Evolutionary conservation across 2,888 invertebrate species (phyloP).

Genomic region (Luperina testacea): DNA sequence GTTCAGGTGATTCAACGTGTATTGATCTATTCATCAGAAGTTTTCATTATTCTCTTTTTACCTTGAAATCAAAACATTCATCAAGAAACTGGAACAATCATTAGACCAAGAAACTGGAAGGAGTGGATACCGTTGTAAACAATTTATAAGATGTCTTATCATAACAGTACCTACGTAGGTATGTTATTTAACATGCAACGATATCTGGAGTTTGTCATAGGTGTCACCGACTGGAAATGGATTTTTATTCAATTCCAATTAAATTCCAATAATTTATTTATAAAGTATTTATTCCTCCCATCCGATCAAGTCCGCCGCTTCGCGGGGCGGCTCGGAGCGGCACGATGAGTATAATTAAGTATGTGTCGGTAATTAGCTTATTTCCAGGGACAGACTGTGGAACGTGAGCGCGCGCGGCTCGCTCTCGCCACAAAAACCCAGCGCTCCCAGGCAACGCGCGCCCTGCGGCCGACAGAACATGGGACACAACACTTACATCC

Average conservation of each 20-base stretch:
- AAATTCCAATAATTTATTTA: background rate
- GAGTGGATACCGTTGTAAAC: background rate
- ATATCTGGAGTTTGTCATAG: background rate
- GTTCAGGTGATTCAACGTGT: background rate
- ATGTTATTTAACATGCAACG: background rate
- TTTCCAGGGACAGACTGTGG: slow-evolving; percentile 56
- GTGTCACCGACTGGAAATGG: background rate
- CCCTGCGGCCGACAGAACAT: background rate
- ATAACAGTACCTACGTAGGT: background rate
- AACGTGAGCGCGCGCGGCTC: slow-evolving; percentile 42
- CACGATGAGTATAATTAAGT: slow-evolving; percentile 63
- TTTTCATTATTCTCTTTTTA: slow-evolving; percentile 6
- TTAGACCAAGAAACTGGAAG: background rate
- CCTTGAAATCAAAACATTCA: background rate
- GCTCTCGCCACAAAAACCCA: slow-evolving; percentile 60
- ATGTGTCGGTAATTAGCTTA: slow-evolving; percentile 71
- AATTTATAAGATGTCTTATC: background rate
- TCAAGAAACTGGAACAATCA: background rate
- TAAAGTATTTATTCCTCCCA: background rate
- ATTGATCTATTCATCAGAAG: background rate
- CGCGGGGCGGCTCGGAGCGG: slow-evolving; percentile 1
- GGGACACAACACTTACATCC: background rate
- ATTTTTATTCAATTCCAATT: no score
- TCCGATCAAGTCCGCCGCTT: slow-evolving; percentile 13
- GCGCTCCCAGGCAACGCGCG: slow-evolving; percentile 56